Evolutionary conservation across 2,797 vertebrate species (phyloP).

Genomic region (Neolamprologus multifasciatus): DNA sequence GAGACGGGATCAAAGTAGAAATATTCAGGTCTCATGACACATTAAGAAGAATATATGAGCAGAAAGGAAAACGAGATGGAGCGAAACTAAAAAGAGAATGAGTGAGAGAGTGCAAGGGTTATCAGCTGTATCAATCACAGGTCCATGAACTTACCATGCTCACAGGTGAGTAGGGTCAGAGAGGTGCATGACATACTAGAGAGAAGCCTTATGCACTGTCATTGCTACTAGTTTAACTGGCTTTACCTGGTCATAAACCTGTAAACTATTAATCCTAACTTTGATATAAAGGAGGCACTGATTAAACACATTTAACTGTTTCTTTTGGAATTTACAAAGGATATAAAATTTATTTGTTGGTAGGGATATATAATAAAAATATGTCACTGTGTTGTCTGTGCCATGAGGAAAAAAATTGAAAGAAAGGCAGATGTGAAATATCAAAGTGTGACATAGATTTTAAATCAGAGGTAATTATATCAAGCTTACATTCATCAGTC

Average conservation of each 20-base stretch:
- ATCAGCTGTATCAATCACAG: conserved; percentile 39
- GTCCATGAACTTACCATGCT: conserved; percentile 56
- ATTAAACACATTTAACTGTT: background rate
- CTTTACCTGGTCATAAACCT: background rate
- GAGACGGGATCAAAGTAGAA: conserved; percentile 63
- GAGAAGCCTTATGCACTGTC: background rate
- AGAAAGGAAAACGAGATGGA: conserved; percentile 14
- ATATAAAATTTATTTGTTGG: background rate
- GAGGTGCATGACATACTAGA: background rate
- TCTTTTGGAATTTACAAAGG: background rate
- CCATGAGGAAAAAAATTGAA: background rate
- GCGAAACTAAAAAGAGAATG: conserved; percentile 38
- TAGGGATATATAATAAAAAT: background rate
- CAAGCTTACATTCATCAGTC: background rate
- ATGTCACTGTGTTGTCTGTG: background rate
- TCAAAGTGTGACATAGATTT: background rate
- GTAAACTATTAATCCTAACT: background rate
- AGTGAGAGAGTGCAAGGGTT: conserved; percentile 37
- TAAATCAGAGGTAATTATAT: background rate
- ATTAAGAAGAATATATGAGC: conserved; percentile 53
- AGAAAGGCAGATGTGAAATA: background rate
- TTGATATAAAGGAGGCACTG: background rate
- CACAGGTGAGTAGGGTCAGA: conserved; percentile 16
- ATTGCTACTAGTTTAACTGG: background rate
- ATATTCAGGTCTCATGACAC: conserved; percentile 61